Evolutionary conservation across 2,113 vertebrate genomes (phyloP), one percentile per base, ranked within the genome.

Genomic region (Trachemys scripta): DNA sequence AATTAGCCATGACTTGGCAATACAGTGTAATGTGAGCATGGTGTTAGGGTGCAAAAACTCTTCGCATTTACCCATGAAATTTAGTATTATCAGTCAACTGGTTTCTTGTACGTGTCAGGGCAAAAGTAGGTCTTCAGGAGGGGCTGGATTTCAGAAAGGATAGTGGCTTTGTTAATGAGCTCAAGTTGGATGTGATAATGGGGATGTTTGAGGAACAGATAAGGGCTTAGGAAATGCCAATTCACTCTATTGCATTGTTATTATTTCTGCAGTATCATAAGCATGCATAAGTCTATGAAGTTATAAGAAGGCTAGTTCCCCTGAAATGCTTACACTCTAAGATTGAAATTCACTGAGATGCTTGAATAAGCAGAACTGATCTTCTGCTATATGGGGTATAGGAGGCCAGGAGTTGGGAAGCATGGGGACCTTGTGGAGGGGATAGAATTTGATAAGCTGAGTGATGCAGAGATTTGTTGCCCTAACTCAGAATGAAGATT

Each of bases 101-200:
- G 56, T 56, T 75, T 82, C 45, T 80, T 1, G 0, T 8, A 95
- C 6, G 24, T 47, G 25, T 78, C 42, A 75, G 14, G 57, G 81
- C 45, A 89, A 95, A 91, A 96, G 82, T 0, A 93, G 81, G 80
- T 88, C 83, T 90, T 79, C 62, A 54, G 50, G 92, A 92, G 29
- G 12, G 50, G 81, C 29, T 11, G 10, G 35, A 54, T 35, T 65
- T 35, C 0, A 0, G 8, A 12, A 82, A 72, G 87, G 22, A 80
- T 47, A 51, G 76, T 72, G 88, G 59, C 5, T 20, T 0, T 80
- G 72, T 1, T 38, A 38, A 20, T 20, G 47, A 45, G n/a, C 80
- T 82, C 83, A 88, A 53, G 31, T 49, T 94, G 80, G 56, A 78
- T 22, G 13, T 56, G 38, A 69, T 82, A 13, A 94, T 45, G 4